Conservation (phyloP, 2,888 invertebrate species). For the Microctonus aethiopoides region DNA sequence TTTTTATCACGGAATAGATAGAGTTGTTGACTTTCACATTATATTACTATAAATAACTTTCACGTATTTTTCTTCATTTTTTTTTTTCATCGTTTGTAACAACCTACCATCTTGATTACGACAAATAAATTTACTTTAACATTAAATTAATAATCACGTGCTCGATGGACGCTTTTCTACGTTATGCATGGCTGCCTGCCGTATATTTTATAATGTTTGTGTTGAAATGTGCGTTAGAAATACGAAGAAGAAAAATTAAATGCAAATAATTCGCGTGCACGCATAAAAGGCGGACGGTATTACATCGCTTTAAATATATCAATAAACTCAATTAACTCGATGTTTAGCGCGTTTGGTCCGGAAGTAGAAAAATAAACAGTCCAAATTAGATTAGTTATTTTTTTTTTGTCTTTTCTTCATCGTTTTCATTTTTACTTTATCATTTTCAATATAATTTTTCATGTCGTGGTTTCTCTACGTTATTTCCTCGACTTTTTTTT, state of each 20-base stretch:
- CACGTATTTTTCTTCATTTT: slow-evolving; percentile 8
- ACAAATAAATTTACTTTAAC: slow-evolving; percentile 12
- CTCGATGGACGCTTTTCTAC: neutral
- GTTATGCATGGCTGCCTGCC: neutral
- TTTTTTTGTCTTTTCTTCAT: slow-evolving; percentile 36
- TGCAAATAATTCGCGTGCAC: neutral
- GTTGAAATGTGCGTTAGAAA: neutral
- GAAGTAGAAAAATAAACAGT: slow-evolving; percentile 35
- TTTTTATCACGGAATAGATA: slow-evolving; percentile 34
- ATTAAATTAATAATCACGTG: slow-evolving; percentile 8
- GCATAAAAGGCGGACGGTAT: slow-evolving; percentile 20
- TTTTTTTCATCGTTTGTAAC: slow-evolving; percentile 7
- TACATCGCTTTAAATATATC: neutral
- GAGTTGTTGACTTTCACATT: neutral
- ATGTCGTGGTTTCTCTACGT: slow-evolving; percentile 33
- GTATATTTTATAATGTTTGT: neutral
- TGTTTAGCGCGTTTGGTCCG: slow-evolving; percentile 19
- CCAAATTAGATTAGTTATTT: slow-evolving; percentile 20
- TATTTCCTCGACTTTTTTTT: slow-evolving; percentile 8
- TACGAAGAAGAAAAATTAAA: neutral
- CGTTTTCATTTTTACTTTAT: slow-evolving; percentile 38
- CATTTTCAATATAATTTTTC: slow-evolving; percentile 35
- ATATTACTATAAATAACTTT: slow-evolving; percentile 18
- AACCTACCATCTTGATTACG: neutral
- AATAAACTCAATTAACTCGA: neutral